These are phyloP conservation scores for Otocyon megalotis DNA, from an alignment of 2,113 vertebrate genomes.

Conservation along the genomic window DNA sequence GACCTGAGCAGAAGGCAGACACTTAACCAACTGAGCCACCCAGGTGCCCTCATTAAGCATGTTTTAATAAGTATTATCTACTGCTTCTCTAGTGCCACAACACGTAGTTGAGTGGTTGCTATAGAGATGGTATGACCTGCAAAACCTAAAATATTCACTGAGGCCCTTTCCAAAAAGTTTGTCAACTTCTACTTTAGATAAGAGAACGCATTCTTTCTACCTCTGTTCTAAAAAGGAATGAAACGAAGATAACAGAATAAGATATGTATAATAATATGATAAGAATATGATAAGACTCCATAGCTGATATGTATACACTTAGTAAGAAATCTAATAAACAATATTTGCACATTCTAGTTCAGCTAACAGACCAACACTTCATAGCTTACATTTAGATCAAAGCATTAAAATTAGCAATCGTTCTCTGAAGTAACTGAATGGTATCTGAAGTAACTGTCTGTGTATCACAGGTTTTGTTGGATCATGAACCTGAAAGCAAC, in stretches of 20 bases:
- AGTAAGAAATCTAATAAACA: background rate
- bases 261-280: no score
- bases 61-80: background rate
- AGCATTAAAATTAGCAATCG: background rate
- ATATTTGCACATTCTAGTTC: background rate
- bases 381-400: background rate
- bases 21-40: no score
- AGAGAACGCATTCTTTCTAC: background rate
- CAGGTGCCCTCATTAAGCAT: background rate
- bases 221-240: background rate
- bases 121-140: background rate
- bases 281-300: background rate
- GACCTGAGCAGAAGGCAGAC: no score
- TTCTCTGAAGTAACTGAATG: background rate
- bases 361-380: background rate
- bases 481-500: constrained; percentile 92
- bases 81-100: background rate
- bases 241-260: background rate
- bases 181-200: background rate
- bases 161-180: background rate
- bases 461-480: constrained; percentile 94
- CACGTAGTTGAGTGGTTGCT: background rate
- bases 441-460: background rate
- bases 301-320: background rate
- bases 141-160: background rate